Evolutionary conservation across 2,888 invertebrate genomes (phyloP).

Genomic region (Xestia c-nigrum): DNA sequence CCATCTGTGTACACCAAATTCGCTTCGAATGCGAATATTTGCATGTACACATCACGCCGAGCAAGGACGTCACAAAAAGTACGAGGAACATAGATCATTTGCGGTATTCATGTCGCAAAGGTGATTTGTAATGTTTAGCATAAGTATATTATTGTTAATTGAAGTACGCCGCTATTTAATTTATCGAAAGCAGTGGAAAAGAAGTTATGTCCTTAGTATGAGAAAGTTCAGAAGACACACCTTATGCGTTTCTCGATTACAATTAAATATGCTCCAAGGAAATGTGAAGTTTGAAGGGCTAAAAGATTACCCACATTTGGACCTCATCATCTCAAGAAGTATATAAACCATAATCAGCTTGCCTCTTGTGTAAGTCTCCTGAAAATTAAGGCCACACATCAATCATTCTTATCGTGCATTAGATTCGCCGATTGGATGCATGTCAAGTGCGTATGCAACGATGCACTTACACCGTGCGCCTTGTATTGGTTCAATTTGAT

Average conservation of each 20-base stretch:
- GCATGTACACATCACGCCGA: constrained; percentile 57
- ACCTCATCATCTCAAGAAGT: constrained; percentile 41
- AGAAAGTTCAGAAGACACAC: not conserved
- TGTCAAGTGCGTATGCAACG: constrained; percentile 66
- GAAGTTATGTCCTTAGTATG: not conserved
- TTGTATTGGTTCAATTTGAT: constrained; percentile 70
- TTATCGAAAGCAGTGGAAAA: not conserved
- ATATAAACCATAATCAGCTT: not conserved
- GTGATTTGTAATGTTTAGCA: constrained; percentile 14
- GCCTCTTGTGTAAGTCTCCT: constrained; percentile 42
- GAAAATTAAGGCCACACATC: constrained; percentile 66
- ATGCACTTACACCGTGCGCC: constrained; percentile 61
- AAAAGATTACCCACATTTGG: constrained; percentile 2
- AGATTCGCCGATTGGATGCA: constrained; percentile 65
- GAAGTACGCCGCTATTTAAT: not conserved
- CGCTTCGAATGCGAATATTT: constrained; percentile 67
- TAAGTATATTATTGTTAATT: constrained; percentile 10
- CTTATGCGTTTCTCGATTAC: not conserved
- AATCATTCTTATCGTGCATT: constrained; percentile 67
- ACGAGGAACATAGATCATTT: constrained; percentile 11
- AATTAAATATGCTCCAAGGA: not conserved
- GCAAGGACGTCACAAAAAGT: constrained; percentile 37
- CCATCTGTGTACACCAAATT: constrained; percentile 78
- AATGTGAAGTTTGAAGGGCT: constrained; percentile 15
- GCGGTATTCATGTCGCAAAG: constrained; percentile 9